phyloP scores from a whole-genome alignment of 2,113 vertebrate species.

The Ptilorrhoa leucosticta region DNA sequence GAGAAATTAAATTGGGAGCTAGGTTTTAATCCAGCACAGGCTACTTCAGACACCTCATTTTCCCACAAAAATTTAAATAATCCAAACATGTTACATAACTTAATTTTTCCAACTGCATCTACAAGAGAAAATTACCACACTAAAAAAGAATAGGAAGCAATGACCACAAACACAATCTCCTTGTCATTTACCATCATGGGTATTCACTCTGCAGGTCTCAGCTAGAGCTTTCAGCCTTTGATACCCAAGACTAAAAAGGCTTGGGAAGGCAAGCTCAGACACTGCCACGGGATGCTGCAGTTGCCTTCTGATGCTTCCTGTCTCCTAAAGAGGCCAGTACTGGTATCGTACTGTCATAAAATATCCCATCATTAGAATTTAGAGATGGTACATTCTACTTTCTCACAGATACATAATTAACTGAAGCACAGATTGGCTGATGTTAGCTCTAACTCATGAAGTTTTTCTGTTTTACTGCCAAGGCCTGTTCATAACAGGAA shows the following conservation, averaged over 20 bases:
- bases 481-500: not conserved
- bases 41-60: not conserved
- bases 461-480: not conserved
- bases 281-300: not conserved
- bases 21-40: not conserved
- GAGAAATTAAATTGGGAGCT: not conserved
- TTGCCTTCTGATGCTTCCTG: not conserved
- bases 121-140: not conserved
- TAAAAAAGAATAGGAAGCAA: not conserved
- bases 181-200: not conserved
- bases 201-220: not conserved
- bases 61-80: not conserved
- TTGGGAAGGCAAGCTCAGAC: not conserved
- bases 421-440: not conserved
- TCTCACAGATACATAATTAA: not conserved
- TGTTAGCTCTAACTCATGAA: not conserved
- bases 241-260: not conserved
- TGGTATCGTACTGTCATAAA: not conserved
- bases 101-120: not conserved
- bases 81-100: not conserved
- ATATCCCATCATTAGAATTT: not conserved
- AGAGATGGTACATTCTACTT: not conserved
- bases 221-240: not conserved
- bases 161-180: not conserved
- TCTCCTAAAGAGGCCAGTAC: not conserved